A percentile compares a stretch with the other conserved stretches of the same genome.
These are phyloP conservation scores for Thymallus thymallus DNA, from an alignment of 2,113 vertebrate species.

Conservation along the genomic window DNA sequence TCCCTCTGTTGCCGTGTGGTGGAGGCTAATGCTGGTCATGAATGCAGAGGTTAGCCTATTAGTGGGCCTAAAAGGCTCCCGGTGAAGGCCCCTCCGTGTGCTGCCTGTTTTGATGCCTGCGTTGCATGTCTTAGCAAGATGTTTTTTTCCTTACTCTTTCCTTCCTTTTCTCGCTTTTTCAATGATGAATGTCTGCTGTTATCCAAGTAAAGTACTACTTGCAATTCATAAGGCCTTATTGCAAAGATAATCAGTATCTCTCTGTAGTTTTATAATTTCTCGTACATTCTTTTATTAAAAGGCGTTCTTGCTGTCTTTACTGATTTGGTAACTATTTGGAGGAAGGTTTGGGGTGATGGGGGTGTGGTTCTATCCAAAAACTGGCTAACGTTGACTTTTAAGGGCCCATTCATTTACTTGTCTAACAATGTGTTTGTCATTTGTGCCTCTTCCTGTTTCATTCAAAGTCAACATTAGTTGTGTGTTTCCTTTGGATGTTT, in stretches of 20 bases:
- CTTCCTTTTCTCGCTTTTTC: conserved; percentile 28
- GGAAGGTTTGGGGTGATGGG: conserved; percentile 67
- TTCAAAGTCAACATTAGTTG: conserved; percentile 80
- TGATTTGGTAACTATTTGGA: conserved; percentile 65
- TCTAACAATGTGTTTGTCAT: conserved; percentile 75
- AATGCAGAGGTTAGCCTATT: conserved; percentile 49
- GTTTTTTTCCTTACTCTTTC: conserved; percentile 38
- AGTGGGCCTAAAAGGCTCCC: conserved; percentile 48
- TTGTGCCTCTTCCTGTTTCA: conserved; percentile 62
- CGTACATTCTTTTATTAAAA: conserved; percentile 48
- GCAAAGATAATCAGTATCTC: conserved; percentile 43
- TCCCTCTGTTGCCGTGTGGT: conserved; percentile 57
- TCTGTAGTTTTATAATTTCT: conserved; percentile 32
- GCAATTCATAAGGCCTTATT: conserved; percentile 40
- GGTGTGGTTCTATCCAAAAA: conserved; percentile 66
- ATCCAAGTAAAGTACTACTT: conserved; percentile 34
- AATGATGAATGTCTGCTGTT: conserved; percentile 9
- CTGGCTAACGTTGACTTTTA: conserved; percentile 79
- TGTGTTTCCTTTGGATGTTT: conserved; percentile 74
- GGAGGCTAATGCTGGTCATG: conserved; percentile 38
- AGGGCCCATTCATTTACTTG: conserved; percentile 74
- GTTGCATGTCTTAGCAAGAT: conserved; percentile 76
- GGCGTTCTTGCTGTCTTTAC: conserved; percentile 58
- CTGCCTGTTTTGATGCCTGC: conserved; percentile 78
- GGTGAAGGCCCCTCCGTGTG: conserved; percentile 66